A percentile compares a stretch with the other conserved stretches of the same genome.
Conservation (phyloP, 2,888 invertebrate genomes). For the Drosophila ustulata region DNA sequence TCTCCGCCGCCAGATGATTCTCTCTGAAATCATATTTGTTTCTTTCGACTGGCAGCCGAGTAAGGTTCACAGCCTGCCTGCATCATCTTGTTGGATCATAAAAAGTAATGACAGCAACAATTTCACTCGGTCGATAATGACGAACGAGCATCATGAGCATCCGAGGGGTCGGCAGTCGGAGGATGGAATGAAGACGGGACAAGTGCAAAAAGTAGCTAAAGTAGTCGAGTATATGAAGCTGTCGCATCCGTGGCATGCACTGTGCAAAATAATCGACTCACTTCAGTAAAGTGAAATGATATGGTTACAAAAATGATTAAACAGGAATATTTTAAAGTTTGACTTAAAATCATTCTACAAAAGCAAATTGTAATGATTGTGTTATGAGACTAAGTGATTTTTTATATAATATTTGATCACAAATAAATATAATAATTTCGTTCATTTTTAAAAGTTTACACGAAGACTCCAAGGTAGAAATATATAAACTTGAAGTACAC, state of each 20-base stretch:
- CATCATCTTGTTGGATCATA: conserved; percentile 76
- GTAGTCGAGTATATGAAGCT: conserved; percentile 27
- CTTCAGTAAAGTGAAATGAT: background rate
- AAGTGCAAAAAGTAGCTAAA: conserved; percentile 57
- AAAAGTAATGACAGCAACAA: conserved; percentile 79
- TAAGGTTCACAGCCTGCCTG: conserved; percentile 49
- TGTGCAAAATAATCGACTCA: conserved; percentile 16
- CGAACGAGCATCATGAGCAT: conserved; percentile 31
- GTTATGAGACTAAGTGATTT: no score
- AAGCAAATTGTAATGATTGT: no score
- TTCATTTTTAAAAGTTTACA: no score
- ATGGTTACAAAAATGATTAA: no score
- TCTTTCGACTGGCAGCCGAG: conserved; percentile 41
- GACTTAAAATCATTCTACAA: no score
- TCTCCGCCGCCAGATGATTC: conserved; percentile 30
- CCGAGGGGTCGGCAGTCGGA: conserved; percentile 1
- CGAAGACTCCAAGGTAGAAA: no score
- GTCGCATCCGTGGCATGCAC: conserved; percentile 15
- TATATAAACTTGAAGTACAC: no score
- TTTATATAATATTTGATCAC: no score
- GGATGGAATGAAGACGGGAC: conserved; percentile 7
- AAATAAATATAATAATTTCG: no score
- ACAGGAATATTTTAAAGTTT: no score
- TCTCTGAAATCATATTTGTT: conserved; percentile 66
- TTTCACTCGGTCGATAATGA: conserved; percentile 76